phyloP scores from a whole-genome alignment of 2,113 vertebrate species.

The Helogale parvula region DNA sequence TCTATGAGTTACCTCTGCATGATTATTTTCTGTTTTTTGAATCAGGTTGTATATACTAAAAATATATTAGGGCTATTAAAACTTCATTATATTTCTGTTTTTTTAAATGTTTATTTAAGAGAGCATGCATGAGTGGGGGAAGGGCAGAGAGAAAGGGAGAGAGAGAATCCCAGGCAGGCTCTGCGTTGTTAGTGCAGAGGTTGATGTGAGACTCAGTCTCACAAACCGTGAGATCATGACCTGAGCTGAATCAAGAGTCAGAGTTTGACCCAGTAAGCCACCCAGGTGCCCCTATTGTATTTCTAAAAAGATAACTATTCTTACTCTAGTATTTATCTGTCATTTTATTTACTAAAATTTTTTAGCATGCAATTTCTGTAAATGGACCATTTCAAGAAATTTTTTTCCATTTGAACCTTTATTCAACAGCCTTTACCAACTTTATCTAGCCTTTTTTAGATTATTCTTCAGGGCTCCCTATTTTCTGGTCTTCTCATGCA shows the following conservation, averaged over 20 bases:
- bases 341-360: not conserved
- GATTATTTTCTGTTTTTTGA: conserved; percentile 20
- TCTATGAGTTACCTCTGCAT: not conserved
- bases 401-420: not conserved
- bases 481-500: not conserved
- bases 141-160: too few relatives aligned
- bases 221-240: too few relatives aligned
- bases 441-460: not conserved
- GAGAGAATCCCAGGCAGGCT: too few relatives aligned
- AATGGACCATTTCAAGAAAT: not conserved
- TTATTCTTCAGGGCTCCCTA: not conserved
- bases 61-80: not conserved
- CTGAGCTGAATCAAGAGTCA: too few relatives aligned
- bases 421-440: not conserved
- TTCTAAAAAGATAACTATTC: not conserved
- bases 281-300: not conserved
- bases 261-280: too few relatives aligned
- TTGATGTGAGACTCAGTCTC: too few relatives aligned
- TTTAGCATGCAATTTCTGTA: not conserved
- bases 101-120: too few relatives aligned
- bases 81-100: not conserved
- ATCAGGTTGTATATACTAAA: not conserved
- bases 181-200: too few relatives aligned
- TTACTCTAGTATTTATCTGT: not conserved
- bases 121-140: too few relatives aligned